Evolutionary conservation across 1,140 invertebrate genomes (phyloP).

Genomic region (Danaus plexippus): DNA sequence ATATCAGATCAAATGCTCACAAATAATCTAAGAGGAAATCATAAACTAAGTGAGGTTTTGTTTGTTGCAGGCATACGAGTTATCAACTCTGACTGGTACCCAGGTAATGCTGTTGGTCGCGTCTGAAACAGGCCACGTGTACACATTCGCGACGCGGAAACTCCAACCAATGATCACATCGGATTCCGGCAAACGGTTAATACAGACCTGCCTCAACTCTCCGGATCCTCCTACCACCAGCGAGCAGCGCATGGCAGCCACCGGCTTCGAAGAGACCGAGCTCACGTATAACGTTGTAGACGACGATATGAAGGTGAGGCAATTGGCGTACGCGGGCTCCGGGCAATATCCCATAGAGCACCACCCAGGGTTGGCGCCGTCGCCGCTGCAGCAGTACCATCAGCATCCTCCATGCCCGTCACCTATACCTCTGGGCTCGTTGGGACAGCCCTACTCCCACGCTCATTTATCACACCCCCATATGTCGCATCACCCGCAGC

Average conservation of each 20-base stretch:
- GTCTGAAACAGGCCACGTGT: constrained; percentile 98
- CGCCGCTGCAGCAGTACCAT: constrained; percentile 72
- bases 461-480: constrained; percentile 77
- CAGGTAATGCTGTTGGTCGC: constrained; percentile 98
- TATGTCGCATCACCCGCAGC: constrained; percentile 80
- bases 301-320: constrained; percentile 96
- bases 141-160: constrained; percentile 99
- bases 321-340: constrained; percentile 87
- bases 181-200: constrained; percentile 97
- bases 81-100: constrained; percentile 98
- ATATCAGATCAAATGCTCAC: constrained; percentile 26
- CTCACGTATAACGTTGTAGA: constrained; percentile 96
- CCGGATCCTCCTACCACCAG: constrained; percentile 90
- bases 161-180: constrained; percentile 99
- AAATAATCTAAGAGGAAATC: constrained; percentile 7
- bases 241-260: constrained; percentile 97
- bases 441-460: constrained; percentile 74
- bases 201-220: constrained; percentile 98
- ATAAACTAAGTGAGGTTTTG: constrained; percentile 16
- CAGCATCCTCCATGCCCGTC: constrained; percentile 73
- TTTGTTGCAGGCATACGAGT: constrained; percentile 92
- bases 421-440: constrained; percentile 73
- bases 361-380: constrained; percentile 73
- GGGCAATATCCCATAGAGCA: constrained; percentile 76
- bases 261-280: constrained; percentile 98